A percentile compares a stretch with the other conserved stretches of the same genome.
phyloP scores from a whole-genome alignment of 2,113 vertebrate species.

The Drymodes brunneopygia region DNA sequence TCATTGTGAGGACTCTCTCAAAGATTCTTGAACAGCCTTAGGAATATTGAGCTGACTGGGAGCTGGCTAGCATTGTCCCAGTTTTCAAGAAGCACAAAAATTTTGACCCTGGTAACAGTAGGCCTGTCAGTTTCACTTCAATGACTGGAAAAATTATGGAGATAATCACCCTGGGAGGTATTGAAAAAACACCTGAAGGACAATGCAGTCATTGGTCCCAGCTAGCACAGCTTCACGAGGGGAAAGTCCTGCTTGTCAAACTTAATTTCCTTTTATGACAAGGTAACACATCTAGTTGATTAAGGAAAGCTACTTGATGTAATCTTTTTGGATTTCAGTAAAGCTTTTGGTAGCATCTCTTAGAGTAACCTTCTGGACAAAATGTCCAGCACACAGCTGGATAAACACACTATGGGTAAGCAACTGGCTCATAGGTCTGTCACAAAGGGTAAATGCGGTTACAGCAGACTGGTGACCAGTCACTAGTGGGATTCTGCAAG shows the following conservation, averaged over 20 bases:
- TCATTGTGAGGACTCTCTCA: not conserved
- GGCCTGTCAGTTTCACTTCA: not conserved
- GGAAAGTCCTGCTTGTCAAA: not conserved
- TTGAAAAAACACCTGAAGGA: not conserved
- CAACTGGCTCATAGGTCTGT: not conserved
- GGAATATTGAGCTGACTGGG: not conserved
- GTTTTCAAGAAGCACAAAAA: not conserved
- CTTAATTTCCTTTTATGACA: not conserved
- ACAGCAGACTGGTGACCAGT: rapidly evolving
- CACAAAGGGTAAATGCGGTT: not conserved
- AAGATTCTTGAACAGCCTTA: not conserved
- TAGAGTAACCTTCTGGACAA: not conserved
- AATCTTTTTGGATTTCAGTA: not conserved
- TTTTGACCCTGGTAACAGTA: not conserved
- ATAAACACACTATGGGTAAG: not conserved
- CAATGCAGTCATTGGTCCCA: not conserved
- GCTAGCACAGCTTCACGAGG: rapidly evolving
- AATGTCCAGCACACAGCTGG: not conserved
- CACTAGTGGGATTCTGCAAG: not conserved
- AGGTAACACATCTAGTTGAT: not conserved
- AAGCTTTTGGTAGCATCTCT: not conserved
- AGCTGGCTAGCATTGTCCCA: not conserved
- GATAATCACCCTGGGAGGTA: not conserved
- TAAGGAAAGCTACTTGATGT: not conserved
- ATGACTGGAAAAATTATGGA: not conserved